Conservation (phyloP, 1,140 invertebrate genomes). For the Elysia chlorotica region DNA sequence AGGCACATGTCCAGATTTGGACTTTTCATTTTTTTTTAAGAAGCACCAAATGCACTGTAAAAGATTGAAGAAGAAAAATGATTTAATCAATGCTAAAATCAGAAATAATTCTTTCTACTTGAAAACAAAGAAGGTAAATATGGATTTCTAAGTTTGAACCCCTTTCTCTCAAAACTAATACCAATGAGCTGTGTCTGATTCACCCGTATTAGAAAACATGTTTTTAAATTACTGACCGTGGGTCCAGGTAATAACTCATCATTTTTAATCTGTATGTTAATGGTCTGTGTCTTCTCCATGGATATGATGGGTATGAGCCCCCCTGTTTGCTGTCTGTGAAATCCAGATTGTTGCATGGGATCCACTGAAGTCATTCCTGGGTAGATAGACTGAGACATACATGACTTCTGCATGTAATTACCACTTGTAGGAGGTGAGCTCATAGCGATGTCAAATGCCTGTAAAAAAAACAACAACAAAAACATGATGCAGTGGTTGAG, state of each 20-base stretch:
- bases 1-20: no score
- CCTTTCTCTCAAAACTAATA: neutral
- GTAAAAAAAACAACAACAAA: neutral
- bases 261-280: constrained; percentile 18
- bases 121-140: neutral
- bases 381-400: constrained; percentile 22
- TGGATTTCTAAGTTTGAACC: neutral
- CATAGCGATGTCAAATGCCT: constrained; percentile 26
- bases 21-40: no score
- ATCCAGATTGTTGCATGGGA: no score
- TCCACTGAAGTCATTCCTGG: constrained; percentile 2
- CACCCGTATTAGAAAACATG: neutral
- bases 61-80: neutral
- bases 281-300: constrained; percentile 16
- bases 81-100: neutral
- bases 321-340: neutral
- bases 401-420: constrained; percentile 18
- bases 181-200: neutral
- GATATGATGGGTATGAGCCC: constrained; percentile 8
- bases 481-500: neutral
- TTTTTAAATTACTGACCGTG: constrained; percentile 2
- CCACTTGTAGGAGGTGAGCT: constrained; percentile 15
- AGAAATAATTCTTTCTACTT: neutral
- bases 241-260: constrained; percentile 15
- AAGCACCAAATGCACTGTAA: no score